A percentile compares a stretch with the other conserved stretches of the same genome.
Conservation (phyloP, 2,888 invertebrate genomes). For the Elysia crispata region DNA sequence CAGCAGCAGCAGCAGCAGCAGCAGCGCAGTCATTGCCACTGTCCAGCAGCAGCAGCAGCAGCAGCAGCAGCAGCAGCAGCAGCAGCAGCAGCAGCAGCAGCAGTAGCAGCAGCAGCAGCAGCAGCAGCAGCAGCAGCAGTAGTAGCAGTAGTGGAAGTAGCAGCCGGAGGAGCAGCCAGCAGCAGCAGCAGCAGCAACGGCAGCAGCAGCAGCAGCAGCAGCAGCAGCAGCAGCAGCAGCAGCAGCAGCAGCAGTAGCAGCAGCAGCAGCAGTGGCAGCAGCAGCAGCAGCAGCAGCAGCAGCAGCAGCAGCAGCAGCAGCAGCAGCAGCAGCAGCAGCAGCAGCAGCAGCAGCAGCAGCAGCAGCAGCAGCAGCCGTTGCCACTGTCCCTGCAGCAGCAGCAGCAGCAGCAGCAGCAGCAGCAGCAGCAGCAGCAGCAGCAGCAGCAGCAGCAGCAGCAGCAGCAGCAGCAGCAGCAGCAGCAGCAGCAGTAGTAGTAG, state of each 20-base stretch:
- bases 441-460: background rate
- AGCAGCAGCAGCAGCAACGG: too few relatives aligned
- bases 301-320: conserved; percentile 14
- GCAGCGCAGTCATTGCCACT: too few relatives aligned
- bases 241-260: conserved; percentile 20
- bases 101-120: conserved; percentile 15
- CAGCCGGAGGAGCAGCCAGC: too few relatives aligned
- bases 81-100: conserved; percentile 6
- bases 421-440: conserved; percentile 9
- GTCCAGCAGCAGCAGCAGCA: conserved; percentile 1
- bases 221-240: conserved; percentile 21
- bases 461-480: background rate
- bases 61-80: conserved; percentile 18
- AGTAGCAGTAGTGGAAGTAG: background rate
- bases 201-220: conserved; percentile 16
- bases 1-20: conserved; percentile 2
- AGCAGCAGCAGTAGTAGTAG: conserved; percentile 1
- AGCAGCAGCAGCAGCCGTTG: too few relatives aligned
- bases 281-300: background rate
- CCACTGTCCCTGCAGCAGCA: background rate
- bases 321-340: conserved; percentile 17
- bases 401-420: conserved; percentile 22
- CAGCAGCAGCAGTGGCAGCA: background rate
- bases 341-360: conserved; percentile 13
- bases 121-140: conserved; percentile 1